Conservation (phyloP, 2,797 vertebrate genomes). For the Phoxinus dragarum region DNA sequence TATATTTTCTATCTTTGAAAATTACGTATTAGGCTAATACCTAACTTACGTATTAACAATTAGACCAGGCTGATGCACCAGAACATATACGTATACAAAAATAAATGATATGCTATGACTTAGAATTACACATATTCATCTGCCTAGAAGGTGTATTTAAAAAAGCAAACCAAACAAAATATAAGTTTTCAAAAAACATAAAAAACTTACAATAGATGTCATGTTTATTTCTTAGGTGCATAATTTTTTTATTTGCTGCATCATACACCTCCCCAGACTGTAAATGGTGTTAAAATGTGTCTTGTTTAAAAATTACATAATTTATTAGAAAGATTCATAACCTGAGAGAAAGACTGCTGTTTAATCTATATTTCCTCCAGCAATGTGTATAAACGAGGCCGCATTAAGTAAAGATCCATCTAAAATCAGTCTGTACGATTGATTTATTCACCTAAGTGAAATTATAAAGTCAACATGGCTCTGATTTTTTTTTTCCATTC, state of each 20-base stretch:
- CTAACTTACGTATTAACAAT: too few relatives aligned
- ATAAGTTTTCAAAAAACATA: neutral
- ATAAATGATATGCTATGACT: slow-evolving; percentile 2
- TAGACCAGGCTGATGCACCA: neutral
- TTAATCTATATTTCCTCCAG: slow-evolving; percentile 39
- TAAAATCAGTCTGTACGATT: slow-evolving; percentile 7
- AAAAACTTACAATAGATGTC: neutral
- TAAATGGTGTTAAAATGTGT: slow-evolving; percentile 18
- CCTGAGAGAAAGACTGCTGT: slow-evolving; percentile 20
- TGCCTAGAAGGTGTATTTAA: slow-evolving; percentile 1
- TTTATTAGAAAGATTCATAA: slow-evolving; percentile 20
- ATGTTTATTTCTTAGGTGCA: neutral
- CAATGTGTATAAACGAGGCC: slow-evolving; percentile 21
- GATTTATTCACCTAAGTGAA: slow-evolving; percentile 38
- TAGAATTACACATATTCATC: neutral
- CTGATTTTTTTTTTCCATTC: slow-evolving; percentile 5
- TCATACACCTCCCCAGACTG: neutral
- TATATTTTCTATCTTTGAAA: too few relatives aligned
- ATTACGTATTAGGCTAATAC: too few relatives aligned
- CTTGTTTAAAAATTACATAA: slow-evolving; percentile 24
- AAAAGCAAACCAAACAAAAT: neutral
- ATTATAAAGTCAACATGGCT: slow-evolving; percentile 37
- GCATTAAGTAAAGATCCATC: slow-evolving; percentile 31
- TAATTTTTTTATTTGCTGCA: neutral
- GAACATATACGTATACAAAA: slow-evolving; percentile 5